Base-by-base conservation (phyloP, 1,140 invertebrate species). In the Trachymyrmex septentrionalis region DNA sequence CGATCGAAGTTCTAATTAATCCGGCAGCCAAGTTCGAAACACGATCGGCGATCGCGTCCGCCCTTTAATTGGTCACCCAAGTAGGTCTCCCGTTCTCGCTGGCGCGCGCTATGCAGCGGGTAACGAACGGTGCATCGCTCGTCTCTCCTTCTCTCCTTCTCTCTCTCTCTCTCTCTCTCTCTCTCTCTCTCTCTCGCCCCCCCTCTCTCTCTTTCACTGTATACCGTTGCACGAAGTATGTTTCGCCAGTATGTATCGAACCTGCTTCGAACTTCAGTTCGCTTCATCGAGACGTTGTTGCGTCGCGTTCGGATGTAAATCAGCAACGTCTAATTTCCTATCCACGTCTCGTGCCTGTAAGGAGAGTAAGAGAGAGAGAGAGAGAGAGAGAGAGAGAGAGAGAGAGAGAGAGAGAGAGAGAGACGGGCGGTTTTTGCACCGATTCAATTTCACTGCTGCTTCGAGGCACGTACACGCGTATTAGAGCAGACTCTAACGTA, bases 291-390 rank as follows among this genome's bases (percentile, higher is more conserved):
- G 64, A 71, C 75, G 69, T 76, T 86, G 69, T 55, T 87, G 67
- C 81, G 63, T 84, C 78, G 78, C 12, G 59, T 48, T 87, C 38
- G 71, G 76, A 84, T 85, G 78, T 88, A 90, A 90, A 90, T 90
- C 87, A 88, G 87, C 73, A 78, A 88, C 73, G 87, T 88, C 77
- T 88, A 88, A 88, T 87, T 90, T 90, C 85, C 87, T 88, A 84
- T 84, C 77, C 64, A 76, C 86, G 87, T 71, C 59, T 69, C 78
- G 38, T 44, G 10, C 34, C 16, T 19, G 5, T 10, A 24, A n/a
- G 21, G 10, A 75, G 55, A 50, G 71, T 66, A 24, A 71, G 66
- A 80, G 61, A 78, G 67, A 57, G 14, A 53, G 14, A 59, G 55
- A 80, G 24, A 71, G 85, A 81, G 38, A 80, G 53, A 64, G 14